phyloP scores from a whole-genome alignment of 2,797 vertebrate genomes.

The Peromyscus aztecus region DNA sequence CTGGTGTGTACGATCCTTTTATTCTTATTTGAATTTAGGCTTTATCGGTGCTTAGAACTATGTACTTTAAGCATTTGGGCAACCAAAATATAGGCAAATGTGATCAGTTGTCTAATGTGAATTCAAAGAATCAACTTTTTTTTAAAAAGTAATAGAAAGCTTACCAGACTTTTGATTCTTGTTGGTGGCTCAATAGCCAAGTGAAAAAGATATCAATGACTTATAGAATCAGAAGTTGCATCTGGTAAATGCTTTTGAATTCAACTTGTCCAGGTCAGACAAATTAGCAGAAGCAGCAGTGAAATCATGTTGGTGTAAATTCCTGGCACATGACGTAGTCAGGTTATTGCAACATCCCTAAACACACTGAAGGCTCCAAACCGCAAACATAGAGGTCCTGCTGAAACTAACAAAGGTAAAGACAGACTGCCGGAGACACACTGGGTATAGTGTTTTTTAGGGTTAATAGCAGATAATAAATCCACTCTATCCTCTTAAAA shows the following conservation, averaged over 20 bases:
- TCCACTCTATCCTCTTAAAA: not conserved
- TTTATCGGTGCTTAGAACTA: not conserved
- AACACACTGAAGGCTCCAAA: not conserved
- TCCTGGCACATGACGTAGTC: not conserved
- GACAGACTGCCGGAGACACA: not conserved
- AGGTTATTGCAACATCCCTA: not conserved
- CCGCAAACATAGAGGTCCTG: not conserved
- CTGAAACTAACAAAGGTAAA: constrained; percentile 9
- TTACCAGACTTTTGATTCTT: not conserved
- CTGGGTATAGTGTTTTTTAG: not conserved
- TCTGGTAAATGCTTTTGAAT: not conserved
- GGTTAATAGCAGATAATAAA: not conserved
- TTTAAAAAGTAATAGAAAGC: not conserved
- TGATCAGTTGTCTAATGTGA: not conserved
- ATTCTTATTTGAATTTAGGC: not conserved
- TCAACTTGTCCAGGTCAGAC: not conserved
- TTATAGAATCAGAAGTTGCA: not conserved
- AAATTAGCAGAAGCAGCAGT: constrained; percentile 21
- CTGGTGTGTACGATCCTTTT: not conserved
- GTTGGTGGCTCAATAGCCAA: not conserved
- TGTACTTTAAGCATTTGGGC: not conserved
- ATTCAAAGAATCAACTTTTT: not conserved
- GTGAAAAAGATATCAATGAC: not conserved
- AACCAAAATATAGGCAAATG: not conserved
- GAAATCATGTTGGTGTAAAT: not conserved